phyloP scores from a whole-genome alignment of 1,140 invertebrate species.

The Hylaeus volcanicus region DNA sequence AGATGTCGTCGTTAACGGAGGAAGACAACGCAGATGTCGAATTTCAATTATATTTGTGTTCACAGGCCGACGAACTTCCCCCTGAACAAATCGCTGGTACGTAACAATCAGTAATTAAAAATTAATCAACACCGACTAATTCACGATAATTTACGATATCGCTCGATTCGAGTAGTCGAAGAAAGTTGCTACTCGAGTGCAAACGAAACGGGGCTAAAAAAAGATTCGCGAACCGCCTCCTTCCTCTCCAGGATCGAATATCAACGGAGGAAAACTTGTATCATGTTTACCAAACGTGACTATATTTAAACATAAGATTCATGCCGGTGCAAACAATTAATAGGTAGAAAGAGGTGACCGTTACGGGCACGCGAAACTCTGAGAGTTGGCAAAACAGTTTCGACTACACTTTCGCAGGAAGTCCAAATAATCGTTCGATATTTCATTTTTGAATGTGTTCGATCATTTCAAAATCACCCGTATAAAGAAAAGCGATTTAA shows the following conservation, averaged over 20 bases:
- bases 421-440: too few species aligned
- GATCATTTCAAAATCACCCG: too few species aligned
- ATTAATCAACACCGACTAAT: background rate
- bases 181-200: background rate
- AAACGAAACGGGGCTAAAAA: background rate
- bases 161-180: background rate
- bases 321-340: too few species aligned
- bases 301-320: conserved; percentile 2
- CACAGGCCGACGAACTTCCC: conserved; percentile 84
- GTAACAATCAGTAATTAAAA: conserved; percentile 49
- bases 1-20: background rate
- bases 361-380: too few species aligned
- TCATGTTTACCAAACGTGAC: conserved; percentile 3
- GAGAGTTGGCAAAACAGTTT: too few species aligned
- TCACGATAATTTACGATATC: background rate
- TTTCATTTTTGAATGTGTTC: too few species aligned
- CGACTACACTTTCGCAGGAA: too few species aligned
- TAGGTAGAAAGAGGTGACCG: too few species aligned
- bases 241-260: background rate
- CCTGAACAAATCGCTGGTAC: conserved; percentile 84
- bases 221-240: background rate
- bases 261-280: background rate
- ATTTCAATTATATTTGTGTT: conserved; percentile 55
- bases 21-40: background rate
- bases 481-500: too few species aligned